These are phyloP conservation scores for Laticauda laticaudata DNA, from an alignment of 2,113 vertebrate genomes.

Conservation along the genomic window DNA sequence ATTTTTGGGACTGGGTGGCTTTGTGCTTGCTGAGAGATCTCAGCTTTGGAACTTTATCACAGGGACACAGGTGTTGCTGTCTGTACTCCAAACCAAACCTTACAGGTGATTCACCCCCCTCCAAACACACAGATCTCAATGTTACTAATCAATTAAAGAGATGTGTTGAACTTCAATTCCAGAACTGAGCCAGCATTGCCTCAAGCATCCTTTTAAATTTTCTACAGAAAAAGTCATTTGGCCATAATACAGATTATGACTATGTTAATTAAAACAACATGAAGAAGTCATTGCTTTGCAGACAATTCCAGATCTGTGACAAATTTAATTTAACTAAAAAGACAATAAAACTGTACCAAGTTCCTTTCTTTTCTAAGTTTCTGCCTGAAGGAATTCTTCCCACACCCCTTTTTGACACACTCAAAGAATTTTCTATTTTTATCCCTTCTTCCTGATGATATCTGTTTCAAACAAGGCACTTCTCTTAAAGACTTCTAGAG, in stretches of 20 bases:
- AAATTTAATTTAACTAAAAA: conserved; percentile 4
- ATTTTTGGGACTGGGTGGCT: background rate
- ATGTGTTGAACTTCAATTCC: background rate
- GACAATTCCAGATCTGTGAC: conserved; percentile 32
- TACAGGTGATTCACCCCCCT: background rate
- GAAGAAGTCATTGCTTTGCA: fast-evolving
- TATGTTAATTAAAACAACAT: background rate
- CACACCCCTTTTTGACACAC: background rate
- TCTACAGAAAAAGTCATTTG: background rate
- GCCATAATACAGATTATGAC: background rate
- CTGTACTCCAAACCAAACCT: background rate
- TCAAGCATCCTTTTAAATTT: background rate
- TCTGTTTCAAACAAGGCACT: background rate
- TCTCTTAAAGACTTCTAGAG: background rate
- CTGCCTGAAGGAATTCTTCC: fast-evolving
- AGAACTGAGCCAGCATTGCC: background rate
- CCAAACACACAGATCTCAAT: background rate
- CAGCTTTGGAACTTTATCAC: background rate
- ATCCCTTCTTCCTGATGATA: background rate
- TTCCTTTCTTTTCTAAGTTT: background rate
- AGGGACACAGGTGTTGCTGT: background rate
- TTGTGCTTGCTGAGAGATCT: background rate
- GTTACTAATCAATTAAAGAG: background rate
- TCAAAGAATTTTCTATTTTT: background rate
- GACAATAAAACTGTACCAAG: background rate